These are phyloP conservation scores for Australoheros scitulus DNA, from an alignment of 2,113 vertebrate genomes.

Conservation along the genomic window DNA sequence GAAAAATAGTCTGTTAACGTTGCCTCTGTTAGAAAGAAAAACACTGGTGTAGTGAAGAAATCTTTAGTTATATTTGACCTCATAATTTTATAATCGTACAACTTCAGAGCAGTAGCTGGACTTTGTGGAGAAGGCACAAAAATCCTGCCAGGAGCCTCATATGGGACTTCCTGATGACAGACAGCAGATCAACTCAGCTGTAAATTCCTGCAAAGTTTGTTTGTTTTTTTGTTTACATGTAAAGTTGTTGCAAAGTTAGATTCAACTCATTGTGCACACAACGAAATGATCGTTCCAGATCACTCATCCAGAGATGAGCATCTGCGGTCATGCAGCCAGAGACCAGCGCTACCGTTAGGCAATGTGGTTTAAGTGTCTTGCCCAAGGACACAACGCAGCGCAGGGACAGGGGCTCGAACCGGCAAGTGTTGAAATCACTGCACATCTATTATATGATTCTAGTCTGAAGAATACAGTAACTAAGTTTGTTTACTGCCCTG, in stretches of 20 bases:
- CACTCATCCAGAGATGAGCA: too few relatives aligned
- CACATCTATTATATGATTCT: neutral
- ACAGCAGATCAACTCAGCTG: neutral
- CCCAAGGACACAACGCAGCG: too few relatives aligned
- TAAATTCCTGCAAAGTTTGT: conserved; percentile 7
- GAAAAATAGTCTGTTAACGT: neutral
- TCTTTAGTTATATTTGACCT: conserved; percentile 60
- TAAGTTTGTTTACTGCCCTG: neutral
- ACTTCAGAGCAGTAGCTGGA: conserved; percentile 68
- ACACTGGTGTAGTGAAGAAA: conserved; percentile 2
- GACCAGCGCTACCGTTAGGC: too few relatives aligned
- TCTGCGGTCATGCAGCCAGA: too few relatives aligned
- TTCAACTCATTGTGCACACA: too few relatives aligned
- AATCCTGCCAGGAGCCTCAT: conserved; percentile 48
- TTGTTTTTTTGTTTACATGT: neutral
- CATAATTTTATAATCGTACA: conserved; percentile 45
- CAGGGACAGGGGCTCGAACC: too few relatives aligned
- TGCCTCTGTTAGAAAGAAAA: neutral
- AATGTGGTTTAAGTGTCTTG: too few relatives aligned
- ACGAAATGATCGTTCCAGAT: too few relatives aligned
- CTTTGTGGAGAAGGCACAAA: conserved; percentile 59
- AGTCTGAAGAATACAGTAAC: neutral
- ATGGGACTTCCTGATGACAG: conserved; percentile 50
- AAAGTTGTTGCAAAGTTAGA: too few relatives aligned
- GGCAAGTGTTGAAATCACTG: neutral